These are phyloP conservation scores for Chromis chromis DNA, from an alignment of 2,797 vertebrate species.

Conservation along the genomic window DNA sequence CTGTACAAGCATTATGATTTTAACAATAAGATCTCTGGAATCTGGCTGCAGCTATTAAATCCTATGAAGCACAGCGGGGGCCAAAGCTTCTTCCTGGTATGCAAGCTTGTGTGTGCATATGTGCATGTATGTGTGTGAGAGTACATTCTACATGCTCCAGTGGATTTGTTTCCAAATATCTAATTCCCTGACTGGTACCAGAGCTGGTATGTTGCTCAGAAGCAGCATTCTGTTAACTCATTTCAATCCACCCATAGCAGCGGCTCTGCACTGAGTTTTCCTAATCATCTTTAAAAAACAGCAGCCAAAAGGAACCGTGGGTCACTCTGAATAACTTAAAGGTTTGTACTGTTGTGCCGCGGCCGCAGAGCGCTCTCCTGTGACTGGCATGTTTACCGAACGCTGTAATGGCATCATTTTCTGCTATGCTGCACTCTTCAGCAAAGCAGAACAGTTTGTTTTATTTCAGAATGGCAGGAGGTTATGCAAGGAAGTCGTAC, in stretches of 20 bases:
- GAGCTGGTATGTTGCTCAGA: conserved; percentile 49
- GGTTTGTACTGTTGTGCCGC: conserved; percentile 27
- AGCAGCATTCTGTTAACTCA: conserved; percentile 39
- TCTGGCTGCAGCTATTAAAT: conserved; percentile 55
- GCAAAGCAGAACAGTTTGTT: conserved; percentile 84
- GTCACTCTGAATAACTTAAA: conserved; percentile 63
- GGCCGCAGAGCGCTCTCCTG: conserved; percentile 51
- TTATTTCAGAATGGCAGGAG: conserved; percentile 74
- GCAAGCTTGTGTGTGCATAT: conserved; percentile 7
- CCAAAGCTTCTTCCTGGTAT: conserved; percentile 43
- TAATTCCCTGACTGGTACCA: conserved; percentile 55
- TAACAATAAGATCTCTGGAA: conserved; percentile 67
- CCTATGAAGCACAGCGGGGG: conserved; percentile 50
- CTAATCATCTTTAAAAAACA: conserved; percentile 63
- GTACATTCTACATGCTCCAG: conserved; percentile 36
- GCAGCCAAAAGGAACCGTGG: conserved; percentile 52
- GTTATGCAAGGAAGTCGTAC: conserved; percentile 65
- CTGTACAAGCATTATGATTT: conserved; percentile 73
- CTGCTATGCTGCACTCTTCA: conserved; percentile 82
- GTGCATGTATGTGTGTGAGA: conserved; percentile 8
- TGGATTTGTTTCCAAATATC: conserved; percentile 55
- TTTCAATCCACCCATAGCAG: conserved; percentile 48
- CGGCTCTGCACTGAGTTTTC: conserved; percentile 18
- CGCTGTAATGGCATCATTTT: conserved; percentile 82
- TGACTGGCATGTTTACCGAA: conserved; percentile 85